Evolutionary conservation across 2,113 vertebrate genomes (phyloP), one percentile per base, ranked within the genome.

Genomic region (Willisornis vidua): DNA sequence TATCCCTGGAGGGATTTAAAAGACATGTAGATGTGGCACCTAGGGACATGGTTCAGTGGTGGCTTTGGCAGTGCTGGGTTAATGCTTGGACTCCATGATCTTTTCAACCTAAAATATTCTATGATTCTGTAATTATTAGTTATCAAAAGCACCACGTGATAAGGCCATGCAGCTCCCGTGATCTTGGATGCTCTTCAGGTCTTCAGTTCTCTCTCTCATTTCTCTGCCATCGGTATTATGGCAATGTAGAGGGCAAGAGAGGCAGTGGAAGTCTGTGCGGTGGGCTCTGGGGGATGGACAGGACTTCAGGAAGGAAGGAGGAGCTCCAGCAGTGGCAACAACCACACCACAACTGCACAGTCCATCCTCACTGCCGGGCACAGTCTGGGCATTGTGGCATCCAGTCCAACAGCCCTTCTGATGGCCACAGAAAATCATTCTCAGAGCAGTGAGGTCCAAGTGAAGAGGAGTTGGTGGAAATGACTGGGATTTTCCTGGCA

Each of bases 391-490:
- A 15, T 9, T 1, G 9, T 84, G 90, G 82, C 72, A 80, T n/a
- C 2, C n/a, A 43, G 13, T 58, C 55, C 92, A 92, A n/a, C 6
- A 85, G 26, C 10, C 4, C 2, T 68, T 74, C 43, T 33, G 17
- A 52, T 33, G 41, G 63, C 55, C 46, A 22, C 35, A 58, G 14
- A 80, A 68, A 88, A 80, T 7, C 71, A 73, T 88, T 88, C 41
- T 77, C 49, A 14, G 55, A 77, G 75, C 37, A 41, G 29, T 6
- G 10, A n/a, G n/a, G 46, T 51, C 63, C 85, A 90, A 39, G 54
- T 66, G 59, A 80, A 88, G 75, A 86, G 75, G 75, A 90, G 37
- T 7, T 85, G 58, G 58, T 89, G 79, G 79, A 93, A 90, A 86
- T 46, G 28, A 55, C 9, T 7, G 2, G 75, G 39, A 74, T 90